Evolutionary conservation across 2,888 invertebrate genomes (phyloP), one percentile per base, ranked within the genome.

Genomic region (Xylota sylvarum): DNA sequence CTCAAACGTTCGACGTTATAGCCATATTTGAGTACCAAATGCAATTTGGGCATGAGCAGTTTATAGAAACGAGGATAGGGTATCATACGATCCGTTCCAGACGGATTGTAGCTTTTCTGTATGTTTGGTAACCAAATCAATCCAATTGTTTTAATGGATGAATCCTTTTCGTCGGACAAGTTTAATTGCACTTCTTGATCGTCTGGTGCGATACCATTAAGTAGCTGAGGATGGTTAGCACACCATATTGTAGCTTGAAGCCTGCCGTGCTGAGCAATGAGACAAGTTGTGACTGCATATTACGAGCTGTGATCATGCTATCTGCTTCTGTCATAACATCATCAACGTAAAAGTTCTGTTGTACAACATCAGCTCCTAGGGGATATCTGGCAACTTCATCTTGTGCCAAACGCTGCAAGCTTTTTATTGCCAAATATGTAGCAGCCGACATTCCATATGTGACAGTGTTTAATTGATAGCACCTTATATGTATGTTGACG

Each of bases 171-270:
- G 30, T 62, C 23, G 12, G 19, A 40, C 19, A 80, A 55, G 52
- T 80, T 79, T 1, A 83, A 60, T 7, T 83, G 46, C 6, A 78
- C 62, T 60, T 78, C 67, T 10, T 35, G 30, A 65, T 64, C 60
- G 19, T 73, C 27, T 55, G 37, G 35, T 40, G 79, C 55, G 27
- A 79, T 74, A 46, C 65, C 58, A 52, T 65, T n/a, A 17, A 87
- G 40, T 55, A 87, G 12, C 73, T n/a, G n/a, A n/a, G n/a, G n/a
- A n/a, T n/a, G n/a, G n/a, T n/a, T n/a, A n/a, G n/a, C n/a, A n/a
- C n/a, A n/a, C n/a, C 73, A 80, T 64, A 73, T 69, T 56, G 58
- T 5, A 83, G 27, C 32, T 67, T 62, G 19, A 88, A 79, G 5
- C 77, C 64, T 52, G 43, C 69, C 30, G 4, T 10, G 7, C 5